phyloP scores from a whole-genome alignment of 2,797 vertebrate genomes.

The Capromys pilorides region DNA sequence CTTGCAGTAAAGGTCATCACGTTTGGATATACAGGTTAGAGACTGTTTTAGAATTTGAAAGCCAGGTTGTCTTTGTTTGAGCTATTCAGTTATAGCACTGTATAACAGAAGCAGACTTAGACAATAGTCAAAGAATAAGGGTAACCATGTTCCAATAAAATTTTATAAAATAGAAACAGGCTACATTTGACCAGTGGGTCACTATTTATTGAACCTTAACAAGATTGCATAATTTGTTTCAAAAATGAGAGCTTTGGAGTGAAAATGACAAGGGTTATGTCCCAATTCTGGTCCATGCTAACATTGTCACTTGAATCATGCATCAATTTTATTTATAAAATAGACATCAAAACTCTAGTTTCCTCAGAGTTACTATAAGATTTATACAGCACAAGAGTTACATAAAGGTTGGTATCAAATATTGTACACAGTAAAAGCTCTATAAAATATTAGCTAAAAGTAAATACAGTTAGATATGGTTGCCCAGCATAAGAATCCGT shows the following conservation, averaged over 20 bases:
- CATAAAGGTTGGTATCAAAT: slow-evolving; percentile 21
- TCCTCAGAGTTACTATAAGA: background rate
- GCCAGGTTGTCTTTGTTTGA: background rate
- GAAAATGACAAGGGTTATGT: background rate
- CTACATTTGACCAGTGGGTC: slow-evolving; percentile 13
- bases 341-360: background rate
- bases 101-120: slow-evolving; percentile 25
- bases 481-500: slow-evolving; percentile 1
- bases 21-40: slow-evolving; percentile 33
- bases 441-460: slow-evolving; percentile 53
- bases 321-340: slow-evolving; percentile 48
- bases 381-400: slow-evolving; percentile 25
- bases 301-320: slow-evolving; percentile 32
- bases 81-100: background rate
- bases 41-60: slow-evolving; percentile 39
- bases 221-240: slow-evolving; percentile 32
- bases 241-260: background rate
- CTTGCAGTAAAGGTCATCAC: background rate
- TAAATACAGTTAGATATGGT: slow-evolving; percentile 14
- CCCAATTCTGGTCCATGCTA: slow-evolving; percentile 25
- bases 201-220: slow-evolving; percentile 30
- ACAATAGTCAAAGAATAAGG: background rate
- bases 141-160: background rate
- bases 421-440: background rate
- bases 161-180: background rate